Base-by-base conservation (phyloP, 2,888 invertebrate species). In the Lathronympha strigana region DNA sequence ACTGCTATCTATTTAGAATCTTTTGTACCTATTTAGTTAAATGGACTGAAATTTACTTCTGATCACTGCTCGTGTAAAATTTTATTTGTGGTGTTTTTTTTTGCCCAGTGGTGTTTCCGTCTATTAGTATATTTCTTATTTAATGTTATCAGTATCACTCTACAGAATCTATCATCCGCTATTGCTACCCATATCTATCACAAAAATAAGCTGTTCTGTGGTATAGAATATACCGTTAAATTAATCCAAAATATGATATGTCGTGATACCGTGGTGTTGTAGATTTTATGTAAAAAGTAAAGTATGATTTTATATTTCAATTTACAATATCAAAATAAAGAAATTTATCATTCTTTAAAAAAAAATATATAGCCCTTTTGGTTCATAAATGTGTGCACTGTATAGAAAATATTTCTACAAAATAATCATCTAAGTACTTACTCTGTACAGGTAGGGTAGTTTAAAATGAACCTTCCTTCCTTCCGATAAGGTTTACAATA, bases 171-270 rank as follows among this genome's bases (percentile, higher is more conserved):
- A 45, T 53, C 15, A 17, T 53, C 17, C 38, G 53, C 61, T 61
- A 47, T 53, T 40, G 23, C 47, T 47, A 33, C 45, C 43, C 28
- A 54, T 36, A 43, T 4, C 33, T 53, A 60, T 61, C 19, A 55
- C 17, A 67, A 67, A 67, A 67, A 57, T 51, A 58, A 62, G 38
- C 28, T 47, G 53, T 21, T 36, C 21, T 57, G 43, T 31, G 31
- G 40, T 43, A 61, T 47, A 49, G 47, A 38, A 15, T 53, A 36
- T 23, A 45, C 21, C 38, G 5, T 23, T 49, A 61, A 47, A 47
- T 47, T 17, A 64, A 53, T 63, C 57, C 57, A 57, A 63, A n/a
- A 64, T 38, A 28, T 66, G 66, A 66, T 66, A 66, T 66, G 66
- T 61, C 31, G 31, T 49, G 40, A 54, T 61, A 54, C 54, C 60